Percentiles rank a stretch among this genome's conserved stretches.
phyloP scores from a whole-genome alignment of 1,140 invertebrate species.

The Dolichoris vasculosae region DNA sequence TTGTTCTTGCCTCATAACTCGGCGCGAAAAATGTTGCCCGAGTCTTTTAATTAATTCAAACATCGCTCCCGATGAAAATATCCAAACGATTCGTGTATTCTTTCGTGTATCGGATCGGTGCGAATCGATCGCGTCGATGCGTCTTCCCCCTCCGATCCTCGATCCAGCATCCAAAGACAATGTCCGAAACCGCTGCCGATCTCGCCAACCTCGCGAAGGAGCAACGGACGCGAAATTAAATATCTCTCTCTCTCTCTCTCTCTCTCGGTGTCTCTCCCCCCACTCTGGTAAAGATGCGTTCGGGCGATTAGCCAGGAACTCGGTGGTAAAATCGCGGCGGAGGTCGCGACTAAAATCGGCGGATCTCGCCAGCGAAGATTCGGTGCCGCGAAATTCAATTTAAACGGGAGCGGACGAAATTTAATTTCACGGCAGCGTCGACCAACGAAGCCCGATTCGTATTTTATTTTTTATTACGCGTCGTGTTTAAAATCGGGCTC shows the following conservation, averaged over 20 bases:
- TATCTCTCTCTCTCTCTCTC: not conserved
- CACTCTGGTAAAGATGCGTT: slow-evolving; percentile 17
- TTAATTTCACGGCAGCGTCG: not conserved
- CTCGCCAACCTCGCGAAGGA: no score
- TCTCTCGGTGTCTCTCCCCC: not conserved
- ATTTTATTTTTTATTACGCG: not conserved
- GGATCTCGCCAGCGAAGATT: not conserved
- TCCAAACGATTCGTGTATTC: not conserved
- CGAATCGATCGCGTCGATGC: not conserved
- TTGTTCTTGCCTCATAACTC: not conserved
- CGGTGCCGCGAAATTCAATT: not conserved
- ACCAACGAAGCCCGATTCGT: not conserved
- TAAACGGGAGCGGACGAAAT: not conserved
- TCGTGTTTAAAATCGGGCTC: not conserved
- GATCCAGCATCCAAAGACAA: no score
- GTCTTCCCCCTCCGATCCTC: no score
- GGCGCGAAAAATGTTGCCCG: not conserved
- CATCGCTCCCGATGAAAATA: not conserved
- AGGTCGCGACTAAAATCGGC: not conserved
- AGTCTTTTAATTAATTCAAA: not conserved
- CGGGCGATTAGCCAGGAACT: slow-evolving; percentile 30
- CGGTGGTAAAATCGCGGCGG: not conserved
- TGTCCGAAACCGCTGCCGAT: no score
- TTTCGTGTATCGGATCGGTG: no score
- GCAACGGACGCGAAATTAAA: no score